Conservation (phyloP, 1,140 invertebrate genomes). For the Adelges cooleyi region DNA sequence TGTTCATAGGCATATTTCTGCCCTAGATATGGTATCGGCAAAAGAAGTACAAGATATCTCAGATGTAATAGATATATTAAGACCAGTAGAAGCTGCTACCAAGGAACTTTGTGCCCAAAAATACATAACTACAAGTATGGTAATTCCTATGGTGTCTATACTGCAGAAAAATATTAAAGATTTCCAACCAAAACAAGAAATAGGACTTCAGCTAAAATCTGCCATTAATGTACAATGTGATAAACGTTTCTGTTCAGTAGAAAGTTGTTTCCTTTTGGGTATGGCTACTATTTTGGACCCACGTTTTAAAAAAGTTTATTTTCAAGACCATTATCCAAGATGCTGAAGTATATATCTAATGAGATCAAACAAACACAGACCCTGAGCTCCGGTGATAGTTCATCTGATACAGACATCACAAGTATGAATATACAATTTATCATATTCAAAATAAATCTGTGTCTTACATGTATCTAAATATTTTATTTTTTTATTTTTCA, state of each 20-base stretch:
- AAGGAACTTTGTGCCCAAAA: slow-evolving; percentile 13
- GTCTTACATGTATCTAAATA: background rate
- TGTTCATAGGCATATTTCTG: slow-evolving; percentile 10
- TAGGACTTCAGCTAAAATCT: slow-evolving; percentile 2
- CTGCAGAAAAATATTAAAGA: slow-evolving; percentile 6
- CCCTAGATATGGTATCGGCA: slow-evolving; percentile 24
- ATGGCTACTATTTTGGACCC: slow-evolving; percentile 38
- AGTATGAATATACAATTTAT: background rate
- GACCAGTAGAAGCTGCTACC: slow-evolving; percentile 11
- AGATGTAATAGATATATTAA: slow-evolving; percentile 20
- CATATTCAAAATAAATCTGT: background rate
- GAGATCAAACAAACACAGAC: background rate
- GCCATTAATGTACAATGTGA: slow-evolving; percentile 2
- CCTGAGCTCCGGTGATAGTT: background rate
- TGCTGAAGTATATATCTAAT: background rate
- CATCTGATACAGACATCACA: slow-evolving; percentile 2
- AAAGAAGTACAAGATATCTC: slow-evolving; percentile 13
- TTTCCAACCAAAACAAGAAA: slow-evolving; percentile 1
- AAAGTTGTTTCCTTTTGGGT: slow-evolving; percentile 33
- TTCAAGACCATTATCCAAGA: slow-evolving; percentile 5
- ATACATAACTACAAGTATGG: slow-evolving; percentile 15
- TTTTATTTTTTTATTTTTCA: slow-evolving; percentile 8
- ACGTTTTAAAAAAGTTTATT: slow-evolving; percentile 37
- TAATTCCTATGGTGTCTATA: slow-evolving; percentile 13
- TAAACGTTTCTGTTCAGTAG: slow-evolving; percentile 29